These are phyloP conservation scores for Erythrocebus patas DNA, from an alignment of 2,113 vertebrate species.

Conservation along the genomic window DNA sequence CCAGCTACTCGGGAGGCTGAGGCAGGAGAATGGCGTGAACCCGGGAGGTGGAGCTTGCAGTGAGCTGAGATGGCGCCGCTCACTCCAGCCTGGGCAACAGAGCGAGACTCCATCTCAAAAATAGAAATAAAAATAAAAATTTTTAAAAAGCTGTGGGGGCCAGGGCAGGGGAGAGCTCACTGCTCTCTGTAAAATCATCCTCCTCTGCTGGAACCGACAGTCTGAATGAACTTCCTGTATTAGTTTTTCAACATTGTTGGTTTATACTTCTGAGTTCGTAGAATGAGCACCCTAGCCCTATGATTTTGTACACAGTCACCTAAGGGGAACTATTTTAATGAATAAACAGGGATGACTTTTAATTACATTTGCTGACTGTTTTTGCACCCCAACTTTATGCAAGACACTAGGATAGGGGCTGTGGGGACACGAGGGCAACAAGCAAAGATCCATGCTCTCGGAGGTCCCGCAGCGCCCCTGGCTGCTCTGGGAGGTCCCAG, in stretches of 20 bases:
- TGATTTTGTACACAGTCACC: background rate
- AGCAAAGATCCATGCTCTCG: background rate
- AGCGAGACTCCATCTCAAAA: too few species aligned
- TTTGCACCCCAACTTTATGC: background rate
- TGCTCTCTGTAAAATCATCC: background rate
- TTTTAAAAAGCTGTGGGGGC: too few species aligned
- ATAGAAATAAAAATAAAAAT: too few species aligned
- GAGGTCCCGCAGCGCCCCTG: background rate
- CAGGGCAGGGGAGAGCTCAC: background rate
- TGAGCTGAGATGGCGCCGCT: too few species aligned
- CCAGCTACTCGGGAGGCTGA: too few species aligned
- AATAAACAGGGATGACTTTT: background rate
- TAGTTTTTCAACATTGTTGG: background rate
- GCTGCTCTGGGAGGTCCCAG: too few species aligned
- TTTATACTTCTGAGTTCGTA: background rate
- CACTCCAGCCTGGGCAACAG: too few species aligned
- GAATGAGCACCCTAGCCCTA: background rate
- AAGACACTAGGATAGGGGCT: background rate
- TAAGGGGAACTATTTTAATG: background rate
- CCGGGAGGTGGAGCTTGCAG: accelerated
- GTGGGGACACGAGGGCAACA: background rate
- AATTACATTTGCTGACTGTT: background rate
- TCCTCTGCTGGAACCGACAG: background rate
- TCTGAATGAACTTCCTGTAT: background rate
- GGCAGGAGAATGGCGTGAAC: too few species aligned